Base-by-base conservation (phyloP, 2,113 vertebrate genomes). In the Muntiacus muntjak region DNA sequence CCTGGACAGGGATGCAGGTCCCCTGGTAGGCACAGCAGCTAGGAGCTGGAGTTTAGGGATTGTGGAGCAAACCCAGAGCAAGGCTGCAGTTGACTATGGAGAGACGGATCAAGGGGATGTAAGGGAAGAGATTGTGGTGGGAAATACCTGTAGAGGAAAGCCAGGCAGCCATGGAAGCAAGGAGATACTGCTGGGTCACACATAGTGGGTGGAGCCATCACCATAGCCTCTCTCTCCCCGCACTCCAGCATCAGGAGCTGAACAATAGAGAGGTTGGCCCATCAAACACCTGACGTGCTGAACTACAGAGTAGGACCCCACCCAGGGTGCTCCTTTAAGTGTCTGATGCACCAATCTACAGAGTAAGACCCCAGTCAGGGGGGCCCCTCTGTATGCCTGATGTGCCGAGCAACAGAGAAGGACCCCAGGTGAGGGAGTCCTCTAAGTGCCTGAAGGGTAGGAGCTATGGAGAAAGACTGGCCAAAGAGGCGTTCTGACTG, bases 391-490 rank as follows among this genome's bases (percentile, higher is more conserved):
- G 6, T 40, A 2, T 74, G 10, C 36, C 36, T 40, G 36, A 71
- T 40, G 67, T 74, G 67, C 67, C 0, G 0, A 71, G 12, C 19
- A 74, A 40, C 5, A 40, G 67, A 71, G n/a, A 40, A 74, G 10
- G 19, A 74, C 21, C 21, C 36, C 10, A 23, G 36, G 67, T 11
- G 23, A 40, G 36, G 10, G 67, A 74, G 12, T 11, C 67, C 36
- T 40, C 10, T 74, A 40, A 40, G 5, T 74, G 19, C 67, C 67
- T 71, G 67, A 71, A 71, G 0, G 0, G 11, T 23, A 0, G 0
- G n/a, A 40, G n/a, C 19, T 74, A 40, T 74, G n/a, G 19, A 71
- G 19, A 71, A 71, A 40, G n/a, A 71, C n/a, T 40, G 5, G 5
- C n/a, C 67, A 40, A 71, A 40, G n/a, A 71, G 21, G 19, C 19